These are phyloP conservation scores for Zeus faber DNA, from an alignment of 2,113 vertebrate genomes.

Conservation along the genomic window DNA sequence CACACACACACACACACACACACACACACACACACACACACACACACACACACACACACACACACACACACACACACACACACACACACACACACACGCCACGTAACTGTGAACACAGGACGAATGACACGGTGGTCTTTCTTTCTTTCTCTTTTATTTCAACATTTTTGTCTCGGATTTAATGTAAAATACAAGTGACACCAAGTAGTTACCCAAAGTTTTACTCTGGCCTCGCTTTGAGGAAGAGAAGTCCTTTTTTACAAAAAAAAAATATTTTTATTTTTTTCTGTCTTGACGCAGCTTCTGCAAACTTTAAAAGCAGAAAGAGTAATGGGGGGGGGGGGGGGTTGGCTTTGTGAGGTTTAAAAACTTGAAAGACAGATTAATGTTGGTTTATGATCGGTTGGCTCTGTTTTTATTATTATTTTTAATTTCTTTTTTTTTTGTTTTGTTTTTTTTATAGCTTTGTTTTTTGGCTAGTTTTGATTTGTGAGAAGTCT, in stretches of 20 bases:
- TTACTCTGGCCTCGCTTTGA: constrained; percentile 48
- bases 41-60: constrained; percentile 39
- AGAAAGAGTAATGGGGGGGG: neutral
- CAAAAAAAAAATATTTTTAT: constrained; percentile 12
- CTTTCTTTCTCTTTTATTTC: constrained; percentile 20
- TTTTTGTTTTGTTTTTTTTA: too few relatives aligned
- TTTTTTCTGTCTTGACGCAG: constrained; percentile 41
- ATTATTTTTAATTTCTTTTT: constrained; percentile 73
- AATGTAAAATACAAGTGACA: constrained; percentile 49
- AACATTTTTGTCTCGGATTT: constrained; percentile 60
- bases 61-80: constrained; percentile 23
- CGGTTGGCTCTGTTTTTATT: constrained; percentile 78
- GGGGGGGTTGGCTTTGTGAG: constrained; percentile 53
- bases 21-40: constrained; percentile 11
- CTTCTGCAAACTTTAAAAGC: constrained; percentile 25
- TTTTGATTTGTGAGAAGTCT: constrained; percentile 57
- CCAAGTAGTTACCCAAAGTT: constrained; percentile 67
- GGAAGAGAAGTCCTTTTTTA: constrained; percentile 52
- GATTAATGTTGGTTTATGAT: constrained; percentile 67
- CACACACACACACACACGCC: constrained; percentile 41
- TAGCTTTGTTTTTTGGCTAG: constrained; percentile 72
- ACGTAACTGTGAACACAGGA: constrained; percentile 66
- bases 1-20: constrained; percentile 53
- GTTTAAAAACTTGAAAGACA: constrained; percentile 92
- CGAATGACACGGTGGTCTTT: constrained; percentile 47